These are phyloP conservation scores for Vombatus ursinus DNA, from an alignment of 2,113 vertebrate species.

Conservation along the genomic window DNA sequence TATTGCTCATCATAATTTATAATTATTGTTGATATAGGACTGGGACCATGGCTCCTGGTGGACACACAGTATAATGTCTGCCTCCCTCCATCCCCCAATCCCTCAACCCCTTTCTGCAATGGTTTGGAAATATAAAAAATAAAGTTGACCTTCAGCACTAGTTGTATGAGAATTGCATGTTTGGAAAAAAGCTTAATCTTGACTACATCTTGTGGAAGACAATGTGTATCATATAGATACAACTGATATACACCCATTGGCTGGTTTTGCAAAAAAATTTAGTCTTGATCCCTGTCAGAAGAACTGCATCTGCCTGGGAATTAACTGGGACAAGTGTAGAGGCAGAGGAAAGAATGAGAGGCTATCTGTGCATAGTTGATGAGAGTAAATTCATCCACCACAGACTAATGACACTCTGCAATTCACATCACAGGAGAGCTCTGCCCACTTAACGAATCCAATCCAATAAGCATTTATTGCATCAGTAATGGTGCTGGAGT, in stretches of 20 bases:
- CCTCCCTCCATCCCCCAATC: too few relatives aligned
- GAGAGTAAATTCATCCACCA: neutral
- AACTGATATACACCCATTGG: neutral
- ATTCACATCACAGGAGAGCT: neutral
- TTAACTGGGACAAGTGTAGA: neutral
- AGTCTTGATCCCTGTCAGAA: neutral
- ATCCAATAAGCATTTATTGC: neutral
- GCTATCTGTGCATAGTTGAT: neutral
- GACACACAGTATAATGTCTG: neutral
- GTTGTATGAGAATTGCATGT: neutral
- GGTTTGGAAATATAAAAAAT: neutral
- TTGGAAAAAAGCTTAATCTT: neutral
- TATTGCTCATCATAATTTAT: neutral
- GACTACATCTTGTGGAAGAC: neutral
- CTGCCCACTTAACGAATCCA: neutral
- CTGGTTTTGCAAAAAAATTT: neutral
- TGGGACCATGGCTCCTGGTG: neutral
- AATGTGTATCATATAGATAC: neutral
- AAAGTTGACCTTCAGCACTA: neutral
- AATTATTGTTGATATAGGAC: neutral
- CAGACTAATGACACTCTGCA: neutral
- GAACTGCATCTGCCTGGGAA: neutral
- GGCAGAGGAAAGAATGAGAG: neutral
- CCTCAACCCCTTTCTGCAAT: neutral
- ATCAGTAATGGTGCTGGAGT: too few relatives aligned